Conservation (phyloP, 2,113 vertebrate genomes). For the Ciconia maguari region DNA sequence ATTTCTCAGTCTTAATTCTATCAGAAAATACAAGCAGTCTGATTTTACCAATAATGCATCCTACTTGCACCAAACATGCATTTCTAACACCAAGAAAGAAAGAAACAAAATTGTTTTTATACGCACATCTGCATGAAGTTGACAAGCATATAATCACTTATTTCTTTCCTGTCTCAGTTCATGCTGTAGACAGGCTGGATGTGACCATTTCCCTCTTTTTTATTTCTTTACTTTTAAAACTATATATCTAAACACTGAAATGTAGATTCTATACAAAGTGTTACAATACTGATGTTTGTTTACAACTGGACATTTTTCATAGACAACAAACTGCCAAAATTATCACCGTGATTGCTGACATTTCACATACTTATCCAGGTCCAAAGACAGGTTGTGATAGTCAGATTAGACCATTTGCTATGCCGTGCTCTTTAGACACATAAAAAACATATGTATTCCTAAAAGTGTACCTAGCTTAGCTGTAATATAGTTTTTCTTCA, state of each 20-base stretch:
- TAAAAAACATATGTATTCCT: not conserved
- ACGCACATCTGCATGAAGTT: not conserved
- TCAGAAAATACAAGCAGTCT: not conserved
- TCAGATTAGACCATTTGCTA: not conserved
- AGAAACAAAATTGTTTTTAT: not conserved
- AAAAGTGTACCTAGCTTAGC: not conserved
- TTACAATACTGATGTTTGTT: not conserved
- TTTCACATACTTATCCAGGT: not conserved
- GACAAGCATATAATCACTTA: not conserved
- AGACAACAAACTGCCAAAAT: not conserved
- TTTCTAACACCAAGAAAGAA: not conserved
- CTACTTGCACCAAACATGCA: not conserved
- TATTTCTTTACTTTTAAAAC: not conserved
- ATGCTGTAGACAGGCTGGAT: not conserved
- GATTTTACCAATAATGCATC: not conserved
- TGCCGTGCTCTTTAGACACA: fast-evolving
- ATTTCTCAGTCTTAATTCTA: not conserved
- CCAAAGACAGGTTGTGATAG: not conserved
- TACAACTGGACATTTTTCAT: not conserved
- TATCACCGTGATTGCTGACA: not conserved
- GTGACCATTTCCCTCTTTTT: not conserved
- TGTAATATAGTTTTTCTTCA: not conserved
- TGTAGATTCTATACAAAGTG: not conserved
- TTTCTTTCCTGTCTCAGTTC: not conserved
- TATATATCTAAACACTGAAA: not conserved